phyloP scores from a whole-genome alignment of 2,888 invertebrate species.

The Diarsia mendica region DNA sequence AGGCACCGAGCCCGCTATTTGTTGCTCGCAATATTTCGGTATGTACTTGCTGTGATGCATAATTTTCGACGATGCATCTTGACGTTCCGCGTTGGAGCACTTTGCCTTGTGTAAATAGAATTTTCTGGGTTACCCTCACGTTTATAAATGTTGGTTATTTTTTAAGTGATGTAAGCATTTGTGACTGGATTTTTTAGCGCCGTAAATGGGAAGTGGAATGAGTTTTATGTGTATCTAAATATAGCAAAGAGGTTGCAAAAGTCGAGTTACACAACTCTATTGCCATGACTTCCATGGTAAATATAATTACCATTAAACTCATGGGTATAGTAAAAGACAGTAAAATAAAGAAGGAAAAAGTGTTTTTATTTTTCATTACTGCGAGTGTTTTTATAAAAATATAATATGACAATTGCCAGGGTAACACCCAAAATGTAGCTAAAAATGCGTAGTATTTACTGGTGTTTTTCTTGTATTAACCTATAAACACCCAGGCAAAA shows the following conservation, averaged over 20 bases:
- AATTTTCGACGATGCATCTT: slow-evolving; percentile 65
- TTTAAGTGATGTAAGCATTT: slow-evolving; percentile 46
- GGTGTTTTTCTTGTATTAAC: background rate
- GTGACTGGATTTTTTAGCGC: slow-evolving; percentile 19
- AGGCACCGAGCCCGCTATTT: slow-evolving; percentile 51
- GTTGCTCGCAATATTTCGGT: slow-evolving; percentile 60
- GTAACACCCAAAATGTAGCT: background rate
- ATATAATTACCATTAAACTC: too few relatives aligned
- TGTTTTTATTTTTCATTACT: background rate
- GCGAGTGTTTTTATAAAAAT: too few relatives aligned
- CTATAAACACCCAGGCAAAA: background rate
- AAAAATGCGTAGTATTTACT: background rate
- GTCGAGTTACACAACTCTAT: too few relatives aligned
- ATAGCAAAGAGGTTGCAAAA: background rate
- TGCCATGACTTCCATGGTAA: too few relatives aligned
- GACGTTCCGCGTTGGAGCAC: slow-evolving; percentile 57
- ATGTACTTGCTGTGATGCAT: slow-evolving; percentile 60
- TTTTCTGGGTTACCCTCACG: slow-evolving; percentile 51
- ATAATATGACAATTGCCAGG: background rate
- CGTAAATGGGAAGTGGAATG: background rate
- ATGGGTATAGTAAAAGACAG: background rate
- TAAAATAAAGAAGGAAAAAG: background rate
- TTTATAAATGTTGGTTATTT: slow-evolving; percentile 54
- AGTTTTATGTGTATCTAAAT: slow-evolving; percentile 4
- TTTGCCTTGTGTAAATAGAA: slow-evolving; percentile 55